Base-by-base conservation (phyloP, 1,140 invertebrate species). In the Kradibia gibbosae region DNA sequence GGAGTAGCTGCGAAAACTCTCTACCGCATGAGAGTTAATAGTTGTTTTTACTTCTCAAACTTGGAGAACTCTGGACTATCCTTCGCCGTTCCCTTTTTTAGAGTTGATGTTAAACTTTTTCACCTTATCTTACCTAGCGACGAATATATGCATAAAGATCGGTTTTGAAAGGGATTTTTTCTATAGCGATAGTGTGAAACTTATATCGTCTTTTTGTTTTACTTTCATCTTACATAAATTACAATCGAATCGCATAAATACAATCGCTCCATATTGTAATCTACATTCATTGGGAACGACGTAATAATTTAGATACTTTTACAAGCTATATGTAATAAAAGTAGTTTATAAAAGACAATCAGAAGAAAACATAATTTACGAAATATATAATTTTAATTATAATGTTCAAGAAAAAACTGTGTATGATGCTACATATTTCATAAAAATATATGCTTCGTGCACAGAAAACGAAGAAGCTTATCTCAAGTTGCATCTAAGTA, bases 111-210 rank as follows among this genome's bases (percentile, higher is more conserved):
- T 76, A n/a, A 55, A 45, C 42, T 76, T 78, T 78, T 78, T 78
- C n/a, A n/a, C n/a, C n/a, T n/a, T n/a, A n/a, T n/a, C n/a, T n/a
- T n/a, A n/a, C n/a, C n/a, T n/a, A n/a, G n/a, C n/a, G n/a, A n/a
- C n/a, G n/a, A n/a, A n/a, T n/a, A n/a, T n/a, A n/a, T n/a, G n/a
- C n/a, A n/a, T n/a, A n/a, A n/a, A n/a, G n/a, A n/a, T n/a, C n/a
- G n/a, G 45, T n/a, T 36, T 34, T 3, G 31, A 39, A 11, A 7
- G 10, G 67, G 60, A 42, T 78, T 78, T 78, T 80, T 80, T 70
- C 78, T 70, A 80, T 70, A 80, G 78, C 67, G 78, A 72, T 80
- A 80, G 62, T 80, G 36, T 48, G 78, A 80, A 62, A 73, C 73
- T 80, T 80, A 80, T 67, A 75, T 75, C 73, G 34, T 17, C 50